Conservation (phyloP, 2,888 invertebrate genomes). For the Carterocephalus palaemon region DNA sequence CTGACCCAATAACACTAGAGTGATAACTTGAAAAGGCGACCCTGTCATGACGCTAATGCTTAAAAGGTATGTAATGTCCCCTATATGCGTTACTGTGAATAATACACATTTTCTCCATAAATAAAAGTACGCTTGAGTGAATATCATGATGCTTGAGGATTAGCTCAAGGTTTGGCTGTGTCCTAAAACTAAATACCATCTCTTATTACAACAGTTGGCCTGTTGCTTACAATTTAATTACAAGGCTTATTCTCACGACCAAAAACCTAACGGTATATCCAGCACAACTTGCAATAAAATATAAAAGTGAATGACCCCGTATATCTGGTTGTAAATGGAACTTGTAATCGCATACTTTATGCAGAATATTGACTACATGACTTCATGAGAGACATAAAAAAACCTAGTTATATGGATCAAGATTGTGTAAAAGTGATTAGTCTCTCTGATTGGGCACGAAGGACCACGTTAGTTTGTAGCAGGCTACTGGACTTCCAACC, state of each 20-base stretch:
- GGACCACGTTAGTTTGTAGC: no score
- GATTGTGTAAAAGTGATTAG: no score
- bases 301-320: conserved; percentile 65
- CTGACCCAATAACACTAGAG: conserved; percentile 9
- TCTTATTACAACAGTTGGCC: neutral
- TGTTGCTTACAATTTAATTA: conserved; percentile 3
- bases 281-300: conserved; percentile 55
- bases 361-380: neutral
- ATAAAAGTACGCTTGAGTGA: conserved; percentile 12
- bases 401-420: no score
- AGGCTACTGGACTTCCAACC: no score
- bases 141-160: no score
- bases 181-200: neutral
- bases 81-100: neutral
- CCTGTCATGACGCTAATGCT: conserved; percentile 9
- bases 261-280: conserved; percentile 64
- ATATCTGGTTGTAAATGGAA: conserved; percentile 35
- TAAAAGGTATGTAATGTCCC: conserved; percentile 13
- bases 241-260: conserved; percentile 34
- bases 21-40: neutral
- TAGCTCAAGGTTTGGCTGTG: no score
- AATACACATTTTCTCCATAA: neutral
- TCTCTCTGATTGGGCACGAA: no score
- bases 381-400: neutral
- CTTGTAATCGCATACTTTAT: conserved; percentile 5